phyloP scores from a whole-genome alignment of 1,140 invertebrate genomes.

The Tribolium madens region DNA sequence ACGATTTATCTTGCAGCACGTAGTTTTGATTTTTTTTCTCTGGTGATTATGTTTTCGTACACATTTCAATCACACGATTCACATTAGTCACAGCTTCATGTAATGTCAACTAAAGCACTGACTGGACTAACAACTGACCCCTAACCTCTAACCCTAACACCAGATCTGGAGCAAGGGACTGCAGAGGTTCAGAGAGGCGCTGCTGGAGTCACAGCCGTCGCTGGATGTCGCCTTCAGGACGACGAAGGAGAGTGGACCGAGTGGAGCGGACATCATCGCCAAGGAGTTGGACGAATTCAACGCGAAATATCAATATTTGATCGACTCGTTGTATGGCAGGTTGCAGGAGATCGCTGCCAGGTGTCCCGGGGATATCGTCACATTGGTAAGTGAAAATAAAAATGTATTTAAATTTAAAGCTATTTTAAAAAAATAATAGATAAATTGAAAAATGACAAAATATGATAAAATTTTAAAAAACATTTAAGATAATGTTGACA shows the following conservation, averaged over 20 bases:
- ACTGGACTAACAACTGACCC: slow-evolving; percentile 63
- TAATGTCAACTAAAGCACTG: slow-evolving; percentile 58
- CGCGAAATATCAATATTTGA: slow-evolving; percentile 80
- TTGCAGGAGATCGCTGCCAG: slow-evolving; percentile 72
- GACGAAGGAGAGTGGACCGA: slow-evolving; percentile 59
- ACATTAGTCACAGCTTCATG: slow-evolving; percentile 50
- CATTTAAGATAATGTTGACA: too few relatives aligned
- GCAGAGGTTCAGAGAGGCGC: slow-evolving; percentile 87
- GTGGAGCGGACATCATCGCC: slow-evolving; percentile 84
- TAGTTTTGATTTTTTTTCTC: slow-evolving; percentile 18
- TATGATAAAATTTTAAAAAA: too few relatives aligned
- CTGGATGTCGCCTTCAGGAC: slow-evolving; percentile 72
- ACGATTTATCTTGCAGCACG: slow-evolving; percentile 8
- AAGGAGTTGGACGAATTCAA: slow-evolving; percentile 89
- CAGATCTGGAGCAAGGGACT: slow-evolving; percentile 70
- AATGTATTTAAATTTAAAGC: too few relatives aligned
- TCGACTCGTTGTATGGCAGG: slow-evolving; percentile 79
- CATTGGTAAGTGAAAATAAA: slow-evolving; percentile 72
- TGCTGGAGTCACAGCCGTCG: slow-evolving; percentile 88
- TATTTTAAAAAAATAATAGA: not conserved
- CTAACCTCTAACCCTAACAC: slow-evolving; percentile 67
- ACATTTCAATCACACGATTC: slow-evolving; percentile 28
- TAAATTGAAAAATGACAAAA: too few relatives aligned
- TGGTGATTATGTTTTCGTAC: slow-evolving; percentile 38
- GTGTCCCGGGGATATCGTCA: slow-evolving; percentile 73